Evolutionary conservation across 2,797 vertebrate genomes (phyloP).

Genomic region (Danio choprae): DNA sequence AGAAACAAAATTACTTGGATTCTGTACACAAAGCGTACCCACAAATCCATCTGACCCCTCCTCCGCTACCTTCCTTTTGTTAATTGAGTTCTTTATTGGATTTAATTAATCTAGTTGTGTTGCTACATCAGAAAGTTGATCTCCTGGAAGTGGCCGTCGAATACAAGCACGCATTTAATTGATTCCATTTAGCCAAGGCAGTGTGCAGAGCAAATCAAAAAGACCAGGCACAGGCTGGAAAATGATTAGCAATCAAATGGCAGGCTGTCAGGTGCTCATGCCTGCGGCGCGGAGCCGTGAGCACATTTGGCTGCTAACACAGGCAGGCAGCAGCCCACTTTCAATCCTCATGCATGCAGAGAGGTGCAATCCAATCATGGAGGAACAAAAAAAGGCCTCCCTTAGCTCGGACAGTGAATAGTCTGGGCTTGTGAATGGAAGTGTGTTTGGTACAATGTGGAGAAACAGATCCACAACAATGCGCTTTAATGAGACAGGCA

Average conservation of each 20-base stretch:
- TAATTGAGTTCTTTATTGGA: conserved; percentile 72
- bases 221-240: conserved; percentile 62
- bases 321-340: conserved; percentile 32
- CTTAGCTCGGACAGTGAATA: conserved; percentile 12
- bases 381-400: conserved; percentile 13
- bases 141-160: conserved; percentile 70
- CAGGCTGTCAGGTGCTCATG: conserved; percentile 44
- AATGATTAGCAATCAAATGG: conserved; percentile 69
- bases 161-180: conserved; percentile 73
- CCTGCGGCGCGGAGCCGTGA: conserved; percentile 33
- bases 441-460: conserved; percentile 11
- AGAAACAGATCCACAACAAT: conserved; percentile 35
- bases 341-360: conserved; percentile 54
- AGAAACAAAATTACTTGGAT: neutral
- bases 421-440: conserved; percentile 15
- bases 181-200: conserved; percentile 75
- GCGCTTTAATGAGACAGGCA: conserved; percentile 4
- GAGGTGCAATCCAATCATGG: conserved; percentile 45
- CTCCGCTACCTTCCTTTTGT: conserved; percentile 46
- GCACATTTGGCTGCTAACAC: conserved; percentile 40
- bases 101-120: conserved; percentile 74
- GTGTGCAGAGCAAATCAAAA: conserved; percentile 68
- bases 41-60: conserved; percentile 34
- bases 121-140: conserved; percentile 73
- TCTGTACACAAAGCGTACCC: neutral